Evolutionary conservation across 2,888 invertebrate genomes (phyloP).

Genomic region (Agonopterix heracliana): DNA sequence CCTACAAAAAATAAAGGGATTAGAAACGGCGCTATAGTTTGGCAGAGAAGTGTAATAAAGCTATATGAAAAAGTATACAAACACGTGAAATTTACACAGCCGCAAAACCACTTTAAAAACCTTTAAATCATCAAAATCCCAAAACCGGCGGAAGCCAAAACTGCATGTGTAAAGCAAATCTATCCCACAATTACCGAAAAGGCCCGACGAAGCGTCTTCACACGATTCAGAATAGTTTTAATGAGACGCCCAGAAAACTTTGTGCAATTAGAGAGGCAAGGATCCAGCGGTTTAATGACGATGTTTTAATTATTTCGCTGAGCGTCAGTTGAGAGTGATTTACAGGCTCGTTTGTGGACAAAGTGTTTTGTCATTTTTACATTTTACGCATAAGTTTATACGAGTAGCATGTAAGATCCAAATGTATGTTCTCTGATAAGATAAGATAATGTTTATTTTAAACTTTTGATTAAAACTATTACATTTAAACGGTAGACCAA

Average conservation of each 20-base stretch:
- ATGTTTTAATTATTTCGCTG: slow-evolving; percentile 25
- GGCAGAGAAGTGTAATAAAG: no score
- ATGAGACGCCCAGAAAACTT: slow-evolving; percentile 45
- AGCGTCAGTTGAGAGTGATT: slow-evolving; percentile 1
- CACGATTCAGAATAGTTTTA: slow-evolving; percentile 44
- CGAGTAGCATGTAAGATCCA: no score
- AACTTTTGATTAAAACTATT: no score
- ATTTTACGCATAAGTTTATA: no score
- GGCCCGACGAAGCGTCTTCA: neutral
- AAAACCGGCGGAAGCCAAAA: neutral
- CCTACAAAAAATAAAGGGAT: no score
- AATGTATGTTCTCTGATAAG: no score
- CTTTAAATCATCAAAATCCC: neutral
- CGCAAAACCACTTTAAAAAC: neutral
- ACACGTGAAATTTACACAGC: neutral
- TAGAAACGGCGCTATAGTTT: no score
- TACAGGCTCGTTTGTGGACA: no score
- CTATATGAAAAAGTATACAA: no score
- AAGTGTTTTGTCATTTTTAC: no score
- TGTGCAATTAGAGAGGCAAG: slow-evolving; percentile 42
- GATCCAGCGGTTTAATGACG: slow-evolving; percentile 23
- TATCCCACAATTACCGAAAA: neutral
- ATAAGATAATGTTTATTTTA: no score
- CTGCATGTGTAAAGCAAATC: neutral
- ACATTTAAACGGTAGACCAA: no score